phyloP scores from a whole-genome alignment of 2,113 vertebrate genomes.

The Cyprinus carpio region DNA sequence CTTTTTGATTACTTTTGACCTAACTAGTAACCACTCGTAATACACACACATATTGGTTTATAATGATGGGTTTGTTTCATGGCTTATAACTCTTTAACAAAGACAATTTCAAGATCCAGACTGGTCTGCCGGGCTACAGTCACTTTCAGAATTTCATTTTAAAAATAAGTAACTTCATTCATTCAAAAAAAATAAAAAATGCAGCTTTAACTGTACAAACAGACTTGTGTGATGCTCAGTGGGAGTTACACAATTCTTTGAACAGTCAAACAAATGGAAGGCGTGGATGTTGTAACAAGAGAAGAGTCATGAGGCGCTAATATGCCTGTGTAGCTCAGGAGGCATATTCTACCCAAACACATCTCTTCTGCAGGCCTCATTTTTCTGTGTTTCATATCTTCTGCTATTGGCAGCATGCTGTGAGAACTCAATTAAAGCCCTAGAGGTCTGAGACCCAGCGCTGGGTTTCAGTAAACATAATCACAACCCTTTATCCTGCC shows the following conservation, averaged over 20 bases:
- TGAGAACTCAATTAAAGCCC: slow-evolving; percentile 29
- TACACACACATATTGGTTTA: neutral
- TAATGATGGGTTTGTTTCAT: no score
- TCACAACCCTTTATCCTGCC: slow-evolving; percentile 35
- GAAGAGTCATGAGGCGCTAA: neutral
- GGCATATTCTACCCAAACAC: neutral
- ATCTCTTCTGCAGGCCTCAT: slow-evolving; percentile 15
- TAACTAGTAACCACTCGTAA: no score
- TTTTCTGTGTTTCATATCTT: slow-evolving; percentile 14
- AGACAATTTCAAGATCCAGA: neutral
- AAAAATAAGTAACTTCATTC: neutral
- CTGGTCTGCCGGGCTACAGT: neutral
- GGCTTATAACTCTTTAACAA: no score
- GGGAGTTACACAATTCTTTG: slow-evolving; percentile 1
- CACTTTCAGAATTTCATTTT: neutral
- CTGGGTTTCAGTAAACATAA: slow-evolving; percentile 36
- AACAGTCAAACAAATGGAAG: slow-evolving; percentile 17
- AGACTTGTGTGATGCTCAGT: neutral
- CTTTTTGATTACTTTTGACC: no score
- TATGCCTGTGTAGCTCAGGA: neutral
- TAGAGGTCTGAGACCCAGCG: neutral
- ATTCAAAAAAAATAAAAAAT: no score
- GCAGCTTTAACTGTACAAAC: neutral
- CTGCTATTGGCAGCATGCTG: slow-evolving; percentile 2
- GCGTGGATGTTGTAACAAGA: neutral